Evolutionary conservation across 2,113 vertebrate genomes (phyloP).

Genomic region (Acinonyx jubatus): DNA sequence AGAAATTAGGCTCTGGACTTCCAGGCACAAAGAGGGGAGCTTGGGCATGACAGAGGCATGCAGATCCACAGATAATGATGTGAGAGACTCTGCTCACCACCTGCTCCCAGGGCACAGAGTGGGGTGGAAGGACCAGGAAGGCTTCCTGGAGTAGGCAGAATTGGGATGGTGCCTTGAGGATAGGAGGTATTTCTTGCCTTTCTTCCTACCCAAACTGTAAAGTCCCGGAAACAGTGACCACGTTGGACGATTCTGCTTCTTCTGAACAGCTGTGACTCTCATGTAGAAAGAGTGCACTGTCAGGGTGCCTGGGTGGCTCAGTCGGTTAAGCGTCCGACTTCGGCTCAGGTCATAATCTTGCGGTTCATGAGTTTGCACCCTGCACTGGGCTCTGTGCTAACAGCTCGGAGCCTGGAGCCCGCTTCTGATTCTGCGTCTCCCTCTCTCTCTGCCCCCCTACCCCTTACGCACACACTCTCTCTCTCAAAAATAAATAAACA

Average conservation of each 20-base stretch:
- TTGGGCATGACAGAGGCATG: rapidly evolving
- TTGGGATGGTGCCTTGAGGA: neutral
- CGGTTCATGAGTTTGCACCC: no score
- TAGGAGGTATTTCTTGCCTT: neutral
- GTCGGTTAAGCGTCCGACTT: no score
- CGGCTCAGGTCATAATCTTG: no score
- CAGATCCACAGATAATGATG: neutral
- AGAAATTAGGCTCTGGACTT: neutral
- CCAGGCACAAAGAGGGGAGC: neutral
- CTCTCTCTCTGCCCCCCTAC: no score
- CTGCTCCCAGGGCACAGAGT: neutral
- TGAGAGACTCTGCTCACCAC: no score
- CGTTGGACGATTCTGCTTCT: neutral
- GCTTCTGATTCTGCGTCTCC: no score
- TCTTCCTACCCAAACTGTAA: neutral
- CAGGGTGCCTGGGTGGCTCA: no score
- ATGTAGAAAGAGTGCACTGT: neutral
- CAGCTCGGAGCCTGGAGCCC: no score
- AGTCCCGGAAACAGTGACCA: neutral
- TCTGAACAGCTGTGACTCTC: neutral
- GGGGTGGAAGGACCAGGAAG: neutral
- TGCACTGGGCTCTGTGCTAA: no score
- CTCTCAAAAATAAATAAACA: no score
- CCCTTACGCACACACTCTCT: rapidly evolving
- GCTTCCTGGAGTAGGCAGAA: neutral